A percentile compares a stretch with the other conserved stretches of the same genome.
Conservation (phyloP, 2,113 vertebrate genomes). For the Tringa solitaria region DNA sequence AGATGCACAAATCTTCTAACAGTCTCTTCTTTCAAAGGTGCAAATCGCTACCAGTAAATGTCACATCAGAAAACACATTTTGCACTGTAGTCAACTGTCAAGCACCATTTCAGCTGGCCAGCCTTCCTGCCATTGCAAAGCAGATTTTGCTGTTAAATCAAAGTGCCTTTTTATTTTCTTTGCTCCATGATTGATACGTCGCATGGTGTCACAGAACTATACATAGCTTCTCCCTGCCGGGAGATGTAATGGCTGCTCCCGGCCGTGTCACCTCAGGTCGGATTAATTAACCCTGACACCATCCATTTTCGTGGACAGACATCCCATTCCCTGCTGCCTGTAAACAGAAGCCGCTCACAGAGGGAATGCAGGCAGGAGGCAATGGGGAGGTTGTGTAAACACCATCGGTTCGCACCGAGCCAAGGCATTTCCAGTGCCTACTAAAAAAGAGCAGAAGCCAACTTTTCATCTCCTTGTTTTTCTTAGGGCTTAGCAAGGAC, state of each 20-base stretch:
- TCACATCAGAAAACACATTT: neutral
- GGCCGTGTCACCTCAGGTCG: constrained; percentile 8
- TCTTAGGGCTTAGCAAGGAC: constrained; percentile 60
- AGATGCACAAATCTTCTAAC: neutral
- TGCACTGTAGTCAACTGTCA: neutral
- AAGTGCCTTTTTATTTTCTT: constrained; percentile 12
- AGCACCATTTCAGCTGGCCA: neutral
- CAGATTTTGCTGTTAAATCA: neutral
- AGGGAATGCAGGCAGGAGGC: neutral
- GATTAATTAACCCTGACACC: constrained; percentile 60
- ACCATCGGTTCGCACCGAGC: neutral
- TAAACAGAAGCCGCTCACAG: constrained; percentile 17
- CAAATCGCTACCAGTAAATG: neutral
- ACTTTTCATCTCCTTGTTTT: constrained; percentile 60
- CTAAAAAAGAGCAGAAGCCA: constrained; percentile 37
- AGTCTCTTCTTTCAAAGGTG: neutral
- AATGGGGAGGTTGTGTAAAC: constrained; percentile 21
- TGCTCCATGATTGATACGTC: neutral
- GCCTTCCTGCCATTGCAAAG: neutral
- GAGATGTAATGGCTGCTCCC: neutral
- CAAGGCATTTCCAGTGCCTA: constrained; percentile 50
- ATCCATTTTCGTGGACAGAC: constrained; percentile 34
- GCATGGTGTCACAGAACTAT: neutral
- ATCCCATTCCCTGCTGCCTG: constrained; percentile 47
- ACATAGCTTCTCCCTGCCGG: neutral